Evolutionary conservation across 2,888 invertebrate species (phyloP), one percentile per base, ranked within the genome.

Genomic region (Heteromurus nitidus): DNA sequence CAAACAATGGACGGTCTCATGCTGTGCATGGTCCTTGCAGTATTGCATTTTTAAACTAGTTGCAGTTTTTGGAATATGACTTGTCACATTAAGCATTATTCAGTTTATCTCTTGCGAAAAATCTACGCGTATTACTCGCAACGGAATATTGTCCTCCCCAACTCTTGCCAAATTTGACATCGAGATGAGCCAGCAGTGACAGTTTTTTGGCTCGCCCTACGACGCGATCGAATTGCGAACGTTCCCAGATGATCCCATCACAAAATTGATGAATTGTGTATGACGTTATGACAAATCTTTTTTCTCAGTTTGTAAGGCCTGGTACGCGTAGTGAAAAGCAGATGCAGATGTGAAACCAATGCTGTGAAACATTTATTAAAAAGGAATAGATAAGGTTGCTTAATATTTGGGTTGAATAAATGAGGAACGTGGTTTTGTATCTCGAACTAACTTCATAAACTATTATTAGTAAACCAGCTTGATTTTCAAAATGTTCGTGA

Each of bases 141-240:
- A 47, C 11, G 47, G 47, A 47, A 47, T 47, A 47, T 47, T 47
- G n/a, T 47, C 47, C 47, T 47, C 47, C 47, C n/a, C 11, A 47
- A 47, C 47, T 47, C 16, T 47, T 47, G 47, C 47, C 47, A 47
- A 47, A n/a, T 47, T 16, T 47, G 47, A 47, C 47, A 47, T n/a
- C 47, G n/a, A 47, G 47, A 47, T 47, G 7, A 13, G n/a, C 47
- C 47, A 47, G 47, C 11, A 3, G 3, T 13, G 47, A 47, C 47
- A 47, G 47, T 47, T 47, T 47, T 47, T 47, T n/a, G 47, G 47
- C 47, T 47, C 47, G 47, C 11, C n/a, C n/a, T n/a, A n/a, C n/a
- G 7, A 5, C 47, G 47, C n/a, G 47, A 47, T 47, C 11, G n/a
- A 13, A 13, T 36, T 36, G 5, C 36, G 13, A 9, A 9, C 36